phyloP scores from a whole-genome alignment of 2,888 invertebrate genomes.

The Andrena marginata region DNA sequence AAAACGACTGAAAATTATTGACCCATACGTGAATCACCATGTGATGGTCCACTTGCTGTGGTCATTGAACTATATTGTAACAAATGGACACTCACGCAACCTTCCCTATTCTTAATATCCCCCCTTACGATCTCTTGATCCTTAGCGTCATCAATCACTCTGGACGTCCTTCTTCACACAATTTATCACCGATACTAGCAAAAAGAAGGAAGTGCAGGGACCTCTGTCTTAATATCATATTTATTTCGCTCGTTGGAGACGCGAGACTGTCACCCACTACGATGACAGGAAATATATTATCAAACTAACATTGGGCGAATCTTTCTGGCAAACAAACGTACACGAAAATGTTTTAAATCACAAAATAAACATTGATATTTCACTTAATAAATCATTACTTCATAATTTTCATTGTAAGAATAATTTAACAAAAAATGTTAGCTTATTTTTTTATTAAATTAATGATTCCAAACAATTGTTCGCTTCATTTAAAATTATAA shows the following conservation, averaged over 20 bases:
- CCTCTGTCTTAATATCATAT: neutral
- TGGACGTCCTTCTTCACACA: neutral
- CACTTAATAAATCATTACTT: no score
- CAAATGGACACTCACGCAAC: conserved; percentile 7
- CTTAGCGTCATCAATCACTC: conserved; percentile 18
- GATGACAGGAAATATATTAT: neutral
- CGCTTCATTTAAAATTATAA: no score
- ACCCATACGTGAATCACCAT: no score
- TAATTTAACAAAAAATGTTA: no score
- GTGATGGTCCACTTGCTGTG: neutral
- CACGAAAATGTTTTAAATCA: no score
- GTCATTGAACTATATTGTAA: neutral
- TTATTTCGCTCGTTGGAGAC: conserved; percentile 1
- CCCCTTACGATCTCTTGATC: conserved; percentile 12
- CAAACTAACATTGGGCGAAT: no score
- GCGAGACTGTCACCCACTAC: neutral
- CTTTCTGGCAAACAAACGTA: no score
- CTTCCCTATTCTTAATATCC: conserved; percentile 25
- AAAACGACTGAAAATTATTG: no score
- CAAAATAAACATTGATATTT: no score
- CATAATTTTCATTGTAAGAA: no score
- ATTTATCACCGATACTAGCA: conserved; percentile 20
- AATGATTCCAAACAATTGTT: no score
- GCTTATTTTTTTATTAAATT: no score
- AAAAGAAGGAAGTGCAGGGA: neutral